These are phyloP conservation scores for Polypterus bichir DNA, from an alignment of 2,113 vertebrate species.

Conservation along the genomic window DNA sequence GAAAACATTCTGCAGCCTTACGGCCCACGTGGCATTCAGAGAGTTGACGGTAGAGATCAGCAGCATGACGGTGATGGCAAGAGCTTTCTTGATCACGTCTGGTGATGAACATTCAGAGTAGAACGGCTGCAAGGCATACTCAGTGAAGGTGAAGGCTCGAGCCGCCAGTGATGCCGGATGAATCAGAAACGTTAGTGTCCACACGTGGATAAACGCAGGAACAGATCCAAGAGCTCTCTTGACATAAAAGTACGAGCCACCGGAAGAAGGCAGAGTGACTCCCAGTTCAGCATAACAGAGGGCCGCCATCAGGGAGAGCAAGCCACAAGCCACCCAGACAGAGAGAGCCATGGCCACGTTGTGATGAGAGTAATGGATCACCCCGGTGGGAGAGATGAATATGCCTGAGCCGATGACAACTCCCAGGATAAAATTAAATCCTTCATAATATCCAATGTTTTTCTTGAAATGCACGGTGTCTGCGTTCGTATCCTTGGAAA, in stretches of 20 bases:
- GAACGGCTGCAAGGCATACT: constrained; percentile 39
- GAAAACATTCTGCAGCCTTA: constrained; percentile 39
- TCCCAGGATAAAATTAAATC: constrained; percentile 38
- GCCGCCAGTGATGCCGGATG: constrained; percentile 32
- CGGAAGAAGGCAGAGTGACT: constrained; percentile 24
- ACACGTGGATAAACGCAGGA: constrained; percentile 35
- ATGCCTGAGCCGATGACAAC: constrained; percentile 41
- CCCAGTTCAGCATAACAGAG: constrained; percentile 41
- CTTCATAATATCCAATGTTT: constrained; percentile 41
- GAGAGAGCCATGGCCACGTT: constrained; percentile 29
- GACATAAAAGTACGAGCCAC: constrained; percentile 43
- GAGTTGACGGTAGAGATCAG: constrained; percentile 39
- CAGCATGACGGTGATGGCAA: constrained; percentile 40
- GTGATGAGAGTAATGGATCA: constrained; percentile 35
- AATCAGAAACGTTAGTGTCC: constrained; percentile 22
- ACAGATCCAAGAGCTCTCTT: constrained; percentile 37
- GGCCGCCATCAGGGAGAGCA: constrained; percentile 32
- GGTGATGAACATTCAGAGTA: constrained; percentile 34
- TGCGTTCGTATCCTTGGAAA: too few relatives aligned
- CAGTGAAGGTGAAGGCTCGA: constrained; percentile 39
- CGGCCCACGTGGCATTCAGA: constrained; percentile 28
- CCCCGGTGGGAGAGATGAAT: constrained; percentile 41
- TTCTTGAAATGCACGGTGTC: too few relatives aligned
- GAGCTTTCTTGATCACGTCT: constrained; percentile 37
- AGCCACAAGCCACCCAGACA: constrained; percentile 27